Conservation (phyloP, 2,888 invertebrate species). For the Scaptomyza cyrtandrae region DNA sequence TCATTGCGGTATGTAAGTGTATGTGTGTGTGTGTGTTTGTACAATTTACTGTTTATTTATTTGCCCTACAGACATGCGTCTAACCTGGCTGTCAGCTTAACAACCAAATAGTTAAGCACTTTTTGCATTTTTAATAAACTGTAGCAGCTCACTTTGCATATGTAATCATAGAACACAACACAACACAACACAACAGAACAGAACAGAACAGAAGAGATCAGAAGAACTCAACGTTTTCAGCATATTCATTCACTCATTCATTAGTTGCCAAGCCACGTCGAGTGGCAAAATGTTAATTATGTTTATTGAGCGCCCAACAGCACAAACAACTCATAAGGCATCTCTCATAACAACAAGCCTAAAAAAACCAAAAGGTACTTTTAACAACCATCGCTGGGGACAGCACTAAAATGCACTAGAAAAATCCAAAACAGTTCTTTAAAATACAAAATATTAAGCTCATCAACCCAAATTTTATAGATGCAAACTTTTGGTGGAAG, state of each 20-base stretch:
- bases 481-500: too few relatives aligned
- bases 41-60: conserved; percentile 72
- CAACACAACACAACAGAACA: not conserved
- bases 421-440: too few relatives aligned
- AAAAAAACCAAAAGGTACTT: conserved; percentile 4
- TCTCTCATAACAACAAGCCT: conserved; percentile 9
- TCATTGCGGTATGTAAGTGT: conserved; percentile 1
- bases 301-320: conserved; percentile 68
- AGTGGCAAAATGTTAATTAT: conserved; percentile 78
- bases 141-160: conserved; percentile 65
- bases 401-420: not conserved
- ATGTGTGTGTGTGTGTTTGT: conserved; percentile 28
- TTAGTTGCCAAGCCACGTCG: conserved; percentile 66
- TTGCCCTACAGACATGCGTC: conserved; percentile 63
- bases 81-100: conserved; percentile 56
- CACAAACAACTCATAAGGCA: conserved; percentile 52
- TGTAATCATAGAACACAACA: conserved; percentile 4
- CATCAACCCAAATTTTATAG: too few relatives aligned
- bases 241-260: conserved; percentile 70
- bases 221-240: conserved; percentile 36
- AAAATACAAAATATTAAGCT: too few relatives aligned
- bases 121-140: conserved; percentile 77
- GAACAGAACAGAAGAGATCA: not conserved
- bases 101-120: conserved; percentile 74
- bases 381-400: not conserved